Percentiles rank a stretch among this genome's conserved stretches.
Conservation (phyloP, 1,140 invertebrate species). For the Euwallacea similis region DNA sequence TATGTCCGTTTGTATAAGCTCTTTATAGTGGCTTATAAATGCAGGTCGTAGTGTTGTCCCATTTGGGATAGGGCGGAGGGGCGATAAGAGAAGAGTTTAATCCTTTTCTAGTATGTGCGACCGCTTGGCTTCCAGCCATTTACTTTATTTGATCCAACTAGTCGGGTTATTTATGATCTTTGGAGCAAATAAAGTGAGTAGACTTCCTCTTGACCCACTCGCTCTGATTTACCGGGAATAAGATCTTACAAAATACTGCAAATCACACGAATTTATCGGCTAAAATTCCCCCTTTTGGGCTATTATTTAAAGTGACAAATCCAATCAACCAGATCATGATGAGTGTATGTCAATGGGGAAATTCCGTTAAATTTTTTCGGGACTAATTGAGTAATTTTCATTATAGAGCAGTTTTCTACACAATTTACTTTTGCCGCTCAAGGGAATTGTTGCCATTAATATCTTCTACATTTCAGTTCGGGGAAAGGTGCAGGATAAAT, state of each 20-base stretch:
- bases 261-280: not conserved
- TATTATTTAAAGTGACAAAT: not conserved
- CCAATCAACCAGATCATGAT: not conserved
- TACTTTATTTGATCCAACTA: constrained; percentile 40
- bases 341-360: not conserved
- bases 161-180: constrained; percentile 36
- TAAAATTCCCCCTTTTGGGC: not conserved
- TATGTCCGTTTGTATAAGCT: constrained; percentile 5
- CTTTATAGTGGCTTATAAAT: constrained; percentile 27
- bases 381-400: constrained; percentile 3
- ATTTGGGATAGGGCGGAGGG: constrained; percentile 33
- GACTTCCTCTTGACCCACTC: constrained; percentile 13
- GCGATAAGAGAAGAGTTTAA: constrained; percentile 37
- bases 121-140: constrained; percentile 39
- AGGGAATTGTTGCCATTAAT: not conserved
- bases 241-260: constrained; percentile 9
- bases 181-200: constrained; percentile 16
- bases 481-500: not conserved
- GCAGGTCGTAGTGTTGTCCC: constrained; percentile 32
- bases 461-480: not conserved
- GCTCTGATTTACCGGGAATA: constrained; percentile 9
- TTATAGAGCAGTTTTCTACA: constrained; percentile 3
- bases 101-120: constrained; percentile 33
- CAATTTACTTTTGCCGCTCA: constrained; percentile 1
- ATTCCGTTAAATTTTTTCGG: not conserved